phyloP scores from a whole-genome alignment of 2,888 invertebrate genomes.

The Pristionchus fissidentatus region DNA sequence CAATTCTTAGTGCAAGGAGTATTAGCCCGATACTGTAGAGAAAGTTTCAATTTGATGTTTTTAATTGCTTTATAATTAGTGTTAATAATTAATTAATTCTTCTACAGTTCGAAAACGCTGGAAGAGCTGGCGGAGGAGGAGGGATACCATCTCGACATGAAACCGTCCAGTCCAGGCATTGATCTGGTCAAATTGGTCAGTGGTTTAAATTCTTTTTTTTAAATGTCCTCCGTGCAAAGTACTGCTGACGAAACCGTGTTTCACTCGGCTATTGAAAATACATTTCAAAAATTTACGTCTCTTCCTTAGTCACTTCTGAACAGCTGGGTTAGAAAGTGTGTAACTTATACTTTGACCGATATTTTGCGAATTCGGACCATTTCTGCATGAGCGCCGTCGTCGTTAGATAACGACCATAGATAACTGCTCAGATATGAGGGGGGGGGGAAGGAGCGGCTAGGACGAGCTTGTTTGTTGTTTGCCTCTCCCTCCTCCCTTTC shows the following conservation, averaged over 20 bases:
- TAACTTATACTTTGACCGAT: too few species aligned
- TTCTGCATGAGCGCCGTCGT: too few species aligned
- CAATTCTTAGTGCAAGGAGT: neutral
- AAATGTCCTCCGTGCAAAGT: neutral
- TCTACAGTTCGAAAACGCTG: slow-evolving; percentile 23
- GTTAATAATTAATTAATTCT: neutral
- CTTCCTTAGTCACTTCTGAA: too few species aligned
- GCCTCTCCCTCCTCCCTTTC: neutral
- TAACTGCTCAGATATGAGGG: slow-evolving; percentile 20
- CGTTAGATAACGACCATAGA: too few species aligned
- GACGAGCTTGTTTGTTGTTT: neutral
- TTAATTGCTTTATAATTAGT: neutral
- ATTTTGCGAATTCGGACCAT: too few species aligned
- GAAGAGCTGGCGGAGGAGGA: slow-evolving; percentile 17
- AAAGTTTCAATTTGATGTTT: neutral
- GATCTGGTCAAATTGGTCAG: slow-evolving; percentile 53
- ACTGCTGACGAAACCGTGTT: too few species aligned
- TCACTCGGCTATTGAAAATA: too few species aligned
- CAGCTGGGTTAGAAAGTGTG: too few species aligned
- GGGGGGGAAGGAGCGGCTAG: too few species aligned
- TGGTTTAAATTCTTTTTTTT: neutral
- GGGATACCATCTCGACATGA: slow-evolving; percentile 29
- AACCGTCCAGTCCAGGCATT: slow-evolving; percentile 50
- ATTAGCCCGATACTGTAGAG: neutral
- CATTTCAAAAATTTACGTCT: too few species aligned